A percentile compares a stretch with the other conserved stretches of the same genome.
These are phyloP conservation scores for Pterocles orientalis DNA, from an alignment of 2,113 vertebrate species.

Conservation along the genomic window DNA sequence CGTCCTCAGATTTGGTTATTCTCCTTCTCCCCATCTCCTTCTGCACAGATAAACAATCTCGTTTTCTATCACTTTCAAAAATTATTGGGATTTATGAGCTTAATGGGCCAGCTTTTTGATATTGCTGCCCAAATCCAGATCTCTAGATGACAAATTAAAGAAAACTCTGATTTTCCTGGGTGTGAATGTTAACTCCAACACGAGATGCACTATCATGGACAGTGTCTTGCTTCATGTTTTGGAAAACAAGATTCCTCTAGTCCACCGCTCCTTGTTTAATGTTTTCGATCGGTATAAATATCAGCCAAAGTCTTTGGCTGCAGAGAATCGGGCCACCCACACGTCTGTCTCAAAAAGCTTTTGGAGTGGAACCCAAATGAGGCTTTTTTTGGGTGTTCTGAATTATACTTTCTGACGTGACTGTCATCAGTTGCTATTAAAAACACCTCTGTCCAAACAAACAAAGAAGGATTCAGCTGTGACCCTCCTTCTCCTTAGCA, in stretches of 20 bases:
- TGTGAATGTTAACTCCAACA: background rate
- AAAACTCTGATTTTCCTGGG: background rate
- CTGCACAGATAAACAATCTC: background rate
- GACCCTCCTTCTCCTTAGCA: background rate
- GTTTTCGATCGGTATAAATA: background rate
- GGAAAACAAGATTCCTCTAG: background rate
- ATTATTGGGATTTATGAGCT: background rate
- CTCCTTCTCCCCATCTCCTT: background rate
- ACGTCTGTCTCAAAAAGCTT: background rate
- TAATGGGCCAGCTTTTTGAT: background rate
- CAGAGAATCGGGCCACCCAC: background rate
- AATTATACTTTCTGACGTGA: background rate
- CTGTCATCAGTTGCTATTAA: background rate
- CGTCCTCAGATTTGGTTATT: background rate
- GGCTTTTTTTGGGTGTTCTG: background rate
- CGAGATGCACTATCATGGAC: rapidly evolving
- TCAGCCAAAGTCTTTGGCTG: background rate
- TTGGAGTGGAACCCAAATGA: background rate
- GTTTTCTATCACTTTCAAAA: background rate
- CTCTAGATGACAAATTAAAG: background rate
- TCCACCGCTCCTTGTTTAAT: background rate
- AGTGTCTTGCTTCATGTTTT: background rate
- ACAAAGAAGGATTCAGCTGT: background rate
- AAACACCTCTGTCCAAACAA: background rate
- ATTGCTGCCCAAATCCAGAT: background rate